Base-by-base conservation (phyloP, 2,888 invertebrate genomes). In the Matsumyia berberina region DNA sequence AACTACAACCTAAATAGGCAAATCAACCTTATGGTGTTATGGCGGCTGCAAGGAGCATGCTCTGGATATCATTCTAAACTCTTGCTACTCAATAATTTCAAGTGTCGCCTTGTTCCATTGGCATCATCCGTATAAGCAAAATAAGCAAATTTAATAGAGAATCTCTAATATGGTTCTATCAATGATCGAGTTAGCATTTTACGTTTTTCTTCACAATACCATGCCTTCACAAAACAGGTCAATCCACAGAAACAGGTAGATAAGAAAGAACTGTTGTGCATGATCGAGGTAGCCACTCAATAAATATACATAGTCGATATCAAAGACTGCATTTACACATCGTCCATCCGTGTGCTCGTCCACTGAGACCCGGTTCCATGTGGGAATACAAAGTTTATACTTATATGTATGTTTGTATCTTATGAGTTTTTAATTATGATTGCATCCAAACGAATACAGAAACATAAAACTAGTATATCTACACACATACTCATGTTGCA, bases 391-490 rank as follows among this genome's bases (percentile, higher is more conserved):
- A n/a, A 55, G 66, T 46, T 60, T 46, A 12, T 17, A 24, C 4
- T 24, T 24, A 24, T 24, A 24, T 24, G 24, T 73, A 69, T 37
- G 51, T 53, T 42, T 33, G 11, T 29, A 60, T 76, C 44, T 60
- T 60, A 76, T 70, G 55, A 69, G 62, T 76, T 76, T 57, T 79
- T 83, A 79, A 79, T 80, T 60, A 81, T 81, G 53, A 73, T 64
- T 78, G 69, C 55, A 72, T 60, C 66, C 51, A 35, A 77, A 70
- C 72, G 53, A 70, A 62, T 44, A 39, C 57, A 55, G 37, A 9
- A 70, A 66, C 46, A 19, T 11, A 67, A 66, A 72, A 80, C 70
- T 67, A 33, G 78, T 79, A 74, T 73, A 57, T 58, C 24, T 51
- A 24, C 35, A 51, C 35, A 37, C 29, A 24, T 12, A 39, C 35